Base-by-base conservation (phyloP, 2,888 invertebrate genomes). In the Busseola fusca region DNA sequence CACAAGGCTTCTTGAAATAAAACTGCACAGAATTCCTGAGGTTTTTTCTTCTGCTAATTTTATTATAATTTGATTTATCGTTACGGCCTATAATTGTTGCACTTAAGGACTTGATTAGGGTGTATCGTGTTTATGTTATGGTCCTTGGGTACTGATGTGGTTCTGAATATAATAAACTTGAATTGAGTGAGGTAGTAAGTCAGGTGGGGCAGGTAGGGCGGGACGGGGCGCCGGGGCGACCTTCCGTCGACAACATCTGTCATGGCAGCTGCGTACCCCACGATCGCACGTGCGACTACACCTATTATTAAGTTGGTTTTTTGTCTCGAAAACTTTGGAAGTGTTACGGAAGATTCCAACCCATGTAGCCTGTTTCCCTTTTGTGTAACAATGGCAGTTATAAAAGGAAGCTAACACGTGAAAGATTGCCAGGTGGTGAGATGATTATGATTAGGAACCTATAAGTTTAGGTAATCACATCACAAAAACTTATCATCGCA, bases 161-260 rank as follows among this genome's bases (percentile, higher is more conserved):
- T 73, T 73, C 52, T n/a, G n/a, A 72, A 77, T 72, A 78, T 74
- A 80, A 73, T 78, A 76, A 75, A 52, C 71, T 81, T 78, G 76
- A 74, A 75, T 83, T 80, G 64, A 85, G 83, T 85, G 84, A 78
- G 84, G 82, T 75, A 79, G 81, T 79, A 84, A 85, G 90, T 92
- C 91, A 92, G 91, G 92, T 92, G 87, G 84, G 85, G 89, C 91
- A 92, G 93, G 93, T 91, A 91, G 87, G 77, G 84, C 84, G 83
- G 82, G 83, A 78, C 68, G 75, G 34, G 64, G 78, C 70, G 78
- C 72, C 82, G 81, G 86, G 76, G 86, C 83, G 87, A 77, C 84
- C 81, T 92, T 93, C 93, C 93, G 93, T 90, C 91, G 87, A 87
- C 88, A 91, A 90, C 95, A 95, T 93, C 95, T 95, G 95, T 93